A percentile compares a stretch with the other conserved stretches of the same genome.
These are phyloP conservation scores for Callocephalon fimbriatum DNA, from an alignment of 2,113 vertebrate species.

Conservation along the genomic window DNA sequence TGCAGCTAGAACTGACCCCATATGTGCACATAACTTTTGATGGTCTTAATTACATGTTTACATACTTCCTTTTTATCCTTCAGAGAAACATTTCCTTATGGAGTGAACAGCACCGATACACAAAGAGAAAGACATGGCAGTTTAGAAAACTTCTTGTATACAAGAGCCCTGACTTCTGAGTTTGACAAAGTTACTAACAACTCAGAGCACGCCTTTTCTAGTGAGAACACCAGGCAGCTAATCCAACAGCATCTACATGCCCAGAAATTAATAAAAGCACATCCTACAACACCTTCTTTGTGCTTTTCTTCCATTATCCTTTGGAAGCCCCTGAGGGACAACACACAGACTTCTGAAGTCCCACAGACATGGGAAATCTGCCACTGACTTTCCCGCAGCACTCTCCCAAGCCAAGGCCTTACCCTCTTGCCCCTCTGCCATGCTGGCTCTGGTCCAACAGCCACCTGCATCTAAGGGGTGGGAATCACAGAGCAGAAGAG, in stretches of 20 bases:
- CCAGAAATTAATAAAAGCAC: background rate
- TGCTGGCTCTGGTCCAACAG: accelerated
- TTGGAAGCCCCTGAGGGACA: background rate
- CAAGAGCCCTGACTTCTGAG: background rate
- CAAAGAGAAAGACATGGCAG: background rate
- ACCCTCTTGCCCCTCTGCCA: background rate
- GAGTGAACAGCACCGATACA: background rate
- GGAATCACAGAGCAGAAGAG: conserved; percentile 55
- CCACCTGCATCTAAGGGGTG: background rate
- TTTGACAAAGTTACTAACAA: background rate
- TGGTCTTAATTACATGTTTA: background rate
- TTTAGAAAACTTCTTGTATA: background rate
- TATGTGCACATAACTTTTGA: background rate
- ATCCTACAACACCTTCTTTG: background rate
- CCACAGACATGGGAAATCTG: background rate
- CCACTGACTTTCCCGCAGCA: accelerated
- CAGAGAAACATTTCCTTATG: background rate
- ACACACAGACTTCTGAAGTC: background rate
- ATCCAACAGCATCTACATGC: background rate
- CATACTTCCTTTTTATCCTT: background rate
- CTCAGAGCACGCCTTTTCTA: background rate
- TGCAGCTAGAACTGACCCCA: background rate
- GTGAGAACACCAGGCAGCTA: background rate
- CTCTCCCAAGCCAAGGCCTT: background rate
- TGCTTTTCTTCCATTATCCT: background rate